These are phyloP conservation scores for Dolomedes plantarius DNA, from an alignment of 2,888 invertebrate species.

Conservation along the genomic window DNA sequence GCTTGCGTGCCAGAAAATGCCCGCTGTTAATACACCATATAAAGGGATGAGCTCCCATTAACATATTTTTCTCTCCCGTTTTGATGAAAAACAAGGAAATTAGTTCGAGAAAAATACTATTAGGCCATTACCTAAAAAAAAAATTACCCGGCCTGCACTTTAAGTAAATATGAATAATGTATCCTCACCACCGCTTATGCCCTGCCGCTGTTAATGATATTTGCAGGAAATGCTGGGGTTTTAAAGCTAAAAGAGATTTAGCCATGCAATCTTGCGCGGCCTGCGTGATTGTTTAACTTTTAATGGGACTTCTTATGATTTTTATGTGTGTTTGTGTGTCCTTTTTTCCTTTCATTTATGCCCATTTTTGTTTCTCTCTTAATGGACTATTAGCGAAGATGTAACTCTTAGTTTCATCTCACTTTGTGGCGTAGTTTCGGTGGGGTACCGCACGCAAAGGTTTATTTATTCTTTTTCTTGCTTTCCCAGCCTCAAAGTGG, in stretches of 20 bases:
- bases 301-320: constrained; percentile 65
- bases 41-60: constrained; percentile 27
- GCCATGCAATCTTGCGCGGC: constrained; percentile 44
- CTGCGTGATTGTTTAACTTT: constrained; percentile 68
- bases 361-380: constrained; percentile 16
- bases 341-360: constrained; percentile 16
- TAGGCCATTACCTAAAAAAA: constrained; percentile 31
- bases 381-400: constrained; percentile 61
- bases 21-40: constrained; percentile 17
- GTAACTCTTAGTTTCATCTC: constrained; percentile 44
- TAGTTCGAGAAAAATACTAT: constrained; percentile 61
- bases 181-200: constrained; percentile 27
- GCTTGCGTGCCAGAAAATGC: constrained; percentile 37
- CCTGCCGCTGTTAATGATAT: constrained; percentile 59
- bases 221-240: constrained; percentile 38
- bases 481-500: constrained; percentile 20
- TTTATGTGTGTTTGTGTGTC: constrained; percentile 41
- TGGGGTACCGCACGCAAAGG: constrained; percentile 36
- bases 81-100: constrained; percentile 44
- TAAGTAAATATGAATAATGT: constrained; percentile 67
- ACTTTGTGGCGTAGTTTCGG: constrained; percentile 19
- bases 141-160: constrained; percentile 16
- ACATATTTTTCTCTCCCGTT: constrained; percentile 40
- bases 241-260: constrained; percentile 59
- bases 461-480: background rate